These are phyloP conservation scores for Sebastes cheni DNA, from an alignment of 2,797 vertebrate species.

Conservation along the genomic window DNA sequence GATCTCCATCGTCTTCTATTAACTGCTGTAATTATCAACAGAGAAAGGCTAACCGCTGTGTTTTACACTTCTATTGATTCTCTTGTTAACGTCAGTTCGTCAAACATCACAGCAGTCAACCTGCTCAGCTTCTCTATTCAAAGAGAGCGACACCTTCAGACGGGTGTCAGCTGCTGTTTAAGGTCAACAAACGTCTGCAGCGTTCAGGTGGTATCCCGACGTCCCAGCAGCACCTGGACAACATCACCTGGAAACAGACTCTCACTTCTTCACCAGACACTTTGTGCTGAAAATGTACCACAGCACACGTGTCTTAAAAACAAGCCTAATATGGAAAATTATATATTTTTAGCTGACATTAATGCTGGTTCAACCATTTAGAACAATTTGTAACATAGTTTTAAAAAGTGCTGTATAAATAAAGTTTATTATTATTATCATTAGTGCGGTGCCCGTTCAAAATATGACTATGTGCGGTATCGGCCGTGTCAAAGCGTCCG, in stretches of 20 bases:
- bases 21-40: background rate
- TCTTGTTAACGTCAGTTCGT: background rate
- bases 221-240: background rate
- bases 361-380: background rate
- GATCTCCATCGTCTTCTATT: background rate
- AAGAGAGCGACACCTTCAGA: background rate
- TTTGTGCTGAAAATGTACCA: background rate
- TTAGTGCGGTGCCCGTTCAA: background rate
- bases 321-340: background rate
- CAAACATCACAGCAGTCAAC: background rate
- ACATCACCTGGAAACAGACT: background rate
- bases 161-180: background rate
- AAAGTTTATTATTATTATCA: background rate
- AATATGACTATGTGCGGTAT: background rate
- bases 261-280: background rate
- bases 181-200: background rate
- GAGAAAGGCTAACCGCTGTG: background rate
- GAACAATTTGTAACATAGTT: background rate
- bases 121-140: background rate
- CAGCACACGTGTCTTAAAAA: background rate
- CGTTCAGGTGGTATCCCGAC: background rate
- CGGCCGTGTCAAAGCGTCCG: fast-evolving
- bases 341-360: background rate
- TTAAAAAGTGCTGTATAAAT: background rate
- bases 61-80: background rate